These are phyloP conservation scores for Hycleus phaleratus DNA, from an alignment of 1,140 invertebrate genomes.

Conservation along the genomic window DNA sequence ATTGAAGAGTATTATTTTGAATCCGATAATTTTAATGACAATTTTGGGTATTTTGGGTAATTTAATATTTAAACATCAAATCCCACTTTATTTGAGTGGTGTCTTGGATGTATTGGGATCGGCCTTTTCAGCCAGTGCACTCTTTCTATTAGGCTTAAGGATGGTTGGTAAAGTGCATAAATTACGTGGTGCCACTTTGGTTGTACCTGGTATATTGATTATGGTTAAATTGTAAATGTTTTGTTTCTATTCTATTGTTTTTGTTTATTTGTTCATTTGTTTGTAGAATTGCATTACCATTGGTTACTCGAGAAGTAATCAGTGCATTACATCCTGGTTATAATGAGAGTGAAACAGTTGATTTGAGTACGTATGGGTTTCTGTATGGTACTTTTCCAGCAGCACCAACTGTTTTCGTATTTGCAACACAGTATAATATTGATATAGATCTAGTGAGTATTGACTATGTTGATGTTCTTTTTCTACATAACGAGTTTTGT, in stretches of 20 bases:
- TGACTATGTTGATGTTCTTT: neutral
- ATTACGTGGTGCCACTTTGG: constrained; percentile 63
- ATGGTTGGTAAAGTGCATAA: constrained; percentile 88
- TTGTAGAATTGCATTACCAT: constrained; percentile 70
- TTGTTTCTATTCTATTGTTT: neutral
- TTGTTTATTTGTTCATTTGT: neutral
- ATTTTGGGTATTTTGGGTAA: constrained; percentile 18
- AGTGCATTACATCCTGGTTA: constrained; percentile 61
- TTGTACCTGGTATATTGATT: constrained; percentile 81
- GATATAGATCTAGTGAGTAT: constrained; percentile 74
- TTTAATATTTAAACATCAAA: constrained; percentile 7
- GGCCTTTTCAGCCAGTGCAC: constrained; percentile 82
- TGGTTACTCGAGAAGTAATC: constrained; percentile 80
- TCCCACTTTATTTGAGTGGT: constrained; percentile 53
- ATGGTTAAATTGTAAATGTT: constrained; percentile 75
- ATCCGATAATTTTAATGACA: constrained; percentile 92
- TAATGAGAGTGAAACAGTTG: constrained; percentile 63
- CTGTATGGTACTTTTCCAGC: constrained; percentile 94
- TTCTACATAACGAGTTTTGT: too few relatives aligned
- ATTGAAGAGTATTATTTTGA: constrained; percentile 66
- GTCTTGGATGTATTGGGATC: constrained; percentile 76
- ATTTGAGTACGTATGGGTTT: constrained; percentile 88
- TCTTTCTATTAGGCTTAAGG: constrained; percentile 83
- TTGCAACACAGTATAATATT: constrained; percentile 79
- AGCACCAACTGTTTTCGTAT: constrained; percentile 90